Conservation (phyloP, 2,113 vertebrate genomes). For the Corydoras maculifer region DNA sequence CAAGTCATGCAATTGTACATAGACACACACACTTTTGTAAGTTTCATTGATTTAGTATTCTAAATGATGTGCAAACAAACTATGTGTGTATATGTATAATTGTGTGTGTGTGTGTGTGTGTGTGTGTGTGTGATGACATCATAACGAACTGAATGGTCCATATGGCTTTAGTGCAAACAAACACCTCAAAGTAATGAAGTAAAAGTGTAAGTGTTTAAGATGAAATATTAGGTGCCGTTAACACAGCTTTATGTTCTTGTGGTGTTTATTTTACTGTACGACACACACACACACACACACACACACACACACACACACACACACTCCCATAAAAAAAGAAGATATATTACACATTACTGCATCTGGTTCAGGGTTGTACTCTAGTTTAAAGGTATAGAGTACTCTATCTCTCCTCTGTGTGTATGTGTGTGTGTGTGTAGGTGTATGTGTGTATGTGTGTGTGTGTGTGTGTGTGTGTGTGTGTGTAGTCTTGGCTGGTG, state of each 20-base stretch:
- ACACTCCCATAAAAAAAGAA: background rate
- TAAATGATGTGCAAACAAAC: background rate
- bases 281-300: background rate
- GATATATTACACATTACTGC: background rate
- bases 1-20: too few species aligned
- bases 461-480: background rate
- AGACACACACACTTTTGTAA: background rate
- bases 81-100: background rate
- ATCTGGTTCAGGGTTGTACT: background rate
- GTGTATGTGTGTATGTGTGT: background rate
- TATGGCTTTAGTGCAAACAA: too few species aligned
- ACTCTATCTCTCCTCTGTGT: too few species aligned
- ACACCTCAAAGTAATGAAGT: background rate
- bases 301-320: conserved; percentile 20
- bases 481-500: background rate
- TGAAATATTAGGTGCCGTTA: too few species aligned
- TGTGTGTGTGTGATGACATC: background rate
- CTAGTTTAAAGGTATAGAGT: too few species aligned
- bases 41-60: too few species aligned
- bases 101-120: conserved; percentile 14
- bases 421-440: too few species aligned
- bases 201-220: background rate
- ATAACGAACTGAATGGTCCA: too few species aligned
- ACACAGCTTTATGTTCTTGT: too few species aligned
- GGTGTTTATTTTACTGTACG: too few species aligned